Conservation (phyloP, 2,888 invertebrate genomes). For the Rhingia campestris region DNA sequence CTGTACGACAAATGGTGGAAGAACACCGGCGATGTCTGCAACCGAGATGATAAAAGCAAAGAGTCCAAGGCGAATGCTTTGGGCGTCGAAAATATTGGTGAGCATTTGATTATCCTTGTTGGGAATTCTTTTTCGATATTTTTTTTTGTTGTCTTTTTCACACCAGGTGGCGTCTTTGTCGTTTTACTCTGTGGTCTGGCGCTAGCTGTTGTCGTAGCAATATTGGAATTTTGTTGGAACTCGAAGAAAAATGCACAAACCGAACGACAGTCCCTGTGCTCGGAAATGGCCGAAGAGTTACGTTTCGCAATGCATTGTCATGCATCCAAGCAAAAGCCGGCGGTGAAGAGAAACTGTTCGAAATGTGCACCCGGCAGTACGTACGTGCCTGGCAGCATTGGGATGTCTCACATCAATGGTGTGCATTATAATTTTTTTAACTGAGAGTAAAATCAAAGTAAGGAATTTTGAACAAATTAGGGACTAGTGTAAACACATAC, state of each 20-base stretch:
- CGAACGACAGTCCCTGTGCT: slow-evolving; percentile 93
- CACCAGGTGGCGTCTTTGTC: slow-evolving; percentile 94
- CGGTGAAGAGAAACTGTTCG: slow-evolving; percentile 89
- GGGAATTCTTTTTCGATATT: background rate
- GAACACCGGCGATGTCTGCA: slow-evolving; percentile 95
- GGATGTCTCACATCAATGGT: slow-evolving; percentile 78
- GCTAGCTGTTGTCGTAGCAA: slow-evolving; percentile 94
- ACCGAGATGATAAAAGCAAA: slow-evolving; percentile 92
- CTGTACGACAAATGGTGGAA: slow-evolving; percentile 99
- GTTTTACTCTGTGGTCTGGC: slow-evolving; percentile 96
- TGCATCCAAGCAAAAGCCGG: slow-evolving; percentile 92
- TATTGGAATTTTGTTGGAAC: slow-evolving; percentile 97
- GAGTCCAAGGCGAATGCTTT: slow-evolving; percentile 96
- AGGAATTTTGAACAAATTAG: slow-evolving; percentile 9
- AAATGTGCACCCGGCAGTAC: slow-evolving; percentile 88
- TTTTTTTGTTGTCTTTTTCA: background rate
- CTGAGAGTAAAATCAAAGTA: slow-evolving; percentile 67
- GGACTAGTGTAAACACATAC: slow-evolving; percentile 10
- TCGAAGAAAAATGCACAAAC: slow-evolving; percentile 93
- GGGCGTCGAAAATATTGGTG: slow-evolving; percentile 92
- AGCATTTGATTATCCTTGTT: slow-evolving; percentile 52
- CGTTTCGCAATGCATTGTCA: slow-evolving; percentile 94
- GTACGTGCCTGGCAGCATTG: slow-evolving; percentile 85
- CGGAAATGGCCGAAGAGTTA: slow-evolving; percentile 96
- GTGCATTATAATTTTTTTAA: slow-evolving; percentile 82